Conservation (phyloP, 2,113 vertebrate species). For the Perca schrenkii region DNA sequence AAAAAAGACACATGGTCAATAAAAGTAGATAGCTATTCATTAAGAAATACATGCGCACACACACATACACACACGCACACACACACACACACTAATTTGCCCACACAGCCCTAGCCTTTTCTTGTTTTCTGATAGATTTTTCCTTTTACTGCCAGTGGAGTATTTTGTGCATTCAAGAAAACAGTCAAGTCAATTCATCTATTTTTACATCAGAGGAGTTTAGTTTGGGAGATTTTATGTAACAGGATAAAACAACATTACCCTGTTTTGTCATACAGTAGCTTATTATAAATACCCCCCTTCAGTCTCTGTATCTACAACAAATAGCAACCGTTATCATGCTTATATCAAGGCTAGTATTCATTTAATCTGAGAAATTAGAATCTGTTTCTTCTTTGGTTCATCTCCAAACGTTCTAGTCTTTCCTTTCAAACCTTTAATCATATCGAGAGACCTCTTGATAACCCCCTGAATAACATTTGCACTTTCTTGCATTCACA, state of each 20-base stretch:
- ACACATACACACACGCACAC: no score
- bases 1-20: neutral
- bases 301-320: conserved; percentile 8
- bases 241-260: conserved; percentile 12
- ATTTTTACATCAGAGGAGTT: conserved; percentile 22
- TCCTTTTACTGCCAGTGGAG: neutral
- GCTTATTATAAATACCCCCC: neutral
- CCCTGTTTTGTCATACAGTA: conserved; percentile 3
- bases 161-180: neutral
- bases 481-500: neutral
- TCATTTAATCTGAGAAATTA: neutral
- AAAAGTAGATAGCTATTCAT: neutral
- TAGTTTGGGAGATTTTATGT: conserved; percentile 9
- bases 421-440: neutral
- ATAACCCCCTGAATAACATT: neutral
- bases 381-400: conserved; percentile 15
- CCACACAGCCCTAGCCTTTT: neutral
- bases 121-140: neutral
- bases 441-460: neutral
- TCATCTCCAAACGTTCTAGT: neutral
- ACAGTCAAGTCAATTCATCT: conserved; percentile 19
- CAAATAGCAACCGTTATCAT: neutral
- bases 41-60: no score
- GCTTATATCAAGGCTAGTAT: conserved; percentile 8
- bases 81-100: no score